phyloP scores from a whole-genome alignment of 2,113 vertebrate genomes.

The Stomatorhinus ivindoensis region DNA sequence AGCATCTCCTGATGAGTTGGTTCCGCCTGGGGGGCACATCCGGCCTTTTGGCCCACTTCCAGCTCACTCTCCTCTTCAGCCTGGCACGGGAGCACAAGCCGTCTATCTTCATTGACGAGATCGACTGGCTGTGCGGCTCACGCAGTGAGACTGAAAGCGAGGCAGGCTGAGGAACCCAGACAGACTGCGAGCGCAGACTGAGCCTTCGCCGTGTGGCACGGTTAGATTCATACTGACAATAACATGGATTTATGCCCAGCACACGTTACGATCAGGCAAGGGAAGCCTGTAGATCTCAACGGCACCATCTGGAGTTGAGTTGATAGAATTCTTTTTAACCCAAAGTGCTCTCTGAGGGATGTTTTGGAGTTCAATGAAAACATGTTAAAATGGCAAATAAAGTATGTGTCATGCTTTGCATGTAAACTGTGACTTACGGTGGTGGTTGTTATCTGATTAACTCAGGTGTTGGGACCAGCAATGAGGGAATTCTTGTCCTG shows the following conservation, averaged over 20 bases:
- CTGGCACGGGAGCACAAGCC: constrained; percentile 90
- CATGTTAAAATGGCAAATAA: background rate
- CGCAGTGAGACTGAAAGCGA: constrained; percentile 95
- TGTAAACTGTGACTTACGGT: background rate
- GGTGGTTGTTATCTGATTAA: background rate
- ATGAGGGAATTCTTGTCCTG: constrained; percentile 91
- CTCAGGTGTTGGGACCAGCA: constrained; percentile 85
- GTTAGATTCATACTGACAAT: background rate
- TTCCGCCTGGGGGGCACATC: background rate
- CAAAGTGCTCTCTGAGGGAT: background rate
- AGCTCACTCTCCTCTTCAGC: constrained; percentile 64
- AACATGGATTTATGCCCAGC: background rate
- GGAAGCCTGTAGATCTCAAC: background rate
- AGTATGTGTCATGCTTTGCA: background rate
- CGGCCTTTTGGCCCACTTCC: background rate
- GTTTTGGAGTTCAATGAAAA: background rate
- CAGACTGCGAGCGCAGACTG: background rate
- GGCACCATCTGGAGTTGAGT: background rate
- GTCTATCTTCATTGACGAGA: constrained; percentile 96
- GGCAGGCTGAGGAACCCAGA: constrained; percentile 66
- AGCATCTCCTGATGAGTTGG: background rate
- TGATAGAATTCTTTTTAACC: background rate
- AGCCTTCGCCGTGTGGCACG: background rate
- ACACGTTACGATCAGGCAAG: background rate
- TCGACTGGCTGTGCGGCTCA: constrained; percentile 90